phyloP scores from a whole-genome alignment of 30 jellyfish, hydroid and myxozoan species.

The Hydractinia echinata region DNA sequence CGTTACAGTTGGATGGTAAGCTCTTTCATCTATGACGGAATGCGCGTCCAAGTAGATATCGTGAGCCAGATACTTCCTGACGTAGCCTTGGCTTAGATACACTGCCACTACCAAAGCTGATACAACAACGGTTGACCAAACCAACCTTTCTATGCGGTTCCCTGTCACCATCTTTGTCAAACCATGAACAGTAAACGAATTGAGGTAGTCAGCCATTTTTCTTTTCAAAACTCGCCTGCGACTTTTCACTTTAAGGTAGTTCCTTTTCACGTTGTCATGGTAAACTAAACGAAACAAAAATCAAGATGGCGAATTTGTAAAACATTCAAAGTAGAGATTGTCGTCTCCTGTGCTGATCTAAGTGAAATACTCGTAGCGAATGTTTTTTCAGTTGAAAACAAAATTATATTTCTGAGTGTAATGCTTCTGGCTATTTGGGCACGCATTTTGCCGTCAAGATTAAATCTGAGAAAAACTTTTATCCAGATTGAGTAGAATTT shows the following conservation, averaged over 20 bases:
- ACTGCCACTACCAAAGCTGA: background rate
- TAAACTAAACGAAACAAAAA: background rate
- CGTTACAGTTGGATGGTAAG: background rate
- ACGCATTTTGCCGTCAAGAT: too few relatives aligned
- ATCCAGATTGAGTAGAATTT: too few relatives aligned
- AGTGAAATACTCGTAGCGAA: too few relatives aligned
- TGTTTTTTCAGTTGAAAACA: too few relatives aligned
- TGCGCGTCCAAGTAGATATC: background rate
- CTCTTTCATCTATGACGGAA: conserved; percentile 10
- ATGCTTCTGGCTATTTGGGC: too few relatives aligned
- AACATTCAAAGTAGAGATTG: too few relatives aligned
- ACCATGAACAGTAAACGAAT: conserved; percentile 14
- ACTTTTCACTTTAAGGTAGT: background rate
- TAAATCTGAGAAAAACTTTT: too few relatives aligned
- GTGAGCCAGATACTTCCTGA: conserved; percentile 1
- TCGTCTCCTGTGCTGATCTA: too few relatives aligned
- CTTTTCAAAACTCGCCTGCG: background rate
- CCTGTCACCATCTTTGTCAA: background rate
- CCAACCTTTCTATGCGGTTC: conserved; percentile 5
- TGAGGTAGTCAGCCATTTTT: background rate
- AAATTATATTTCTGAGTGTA: too few relatives aligned
- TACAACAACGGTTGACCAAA: background rate
- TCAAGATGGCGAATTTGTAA: too few relatives aligned
- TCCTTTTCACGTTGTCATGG: background rate
- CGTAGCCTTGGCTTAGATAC: background rate